phyloP scores from a whole-genome alignment of 2,113 vertebrate genomes.

The Poecile atricapillus region DNA sequence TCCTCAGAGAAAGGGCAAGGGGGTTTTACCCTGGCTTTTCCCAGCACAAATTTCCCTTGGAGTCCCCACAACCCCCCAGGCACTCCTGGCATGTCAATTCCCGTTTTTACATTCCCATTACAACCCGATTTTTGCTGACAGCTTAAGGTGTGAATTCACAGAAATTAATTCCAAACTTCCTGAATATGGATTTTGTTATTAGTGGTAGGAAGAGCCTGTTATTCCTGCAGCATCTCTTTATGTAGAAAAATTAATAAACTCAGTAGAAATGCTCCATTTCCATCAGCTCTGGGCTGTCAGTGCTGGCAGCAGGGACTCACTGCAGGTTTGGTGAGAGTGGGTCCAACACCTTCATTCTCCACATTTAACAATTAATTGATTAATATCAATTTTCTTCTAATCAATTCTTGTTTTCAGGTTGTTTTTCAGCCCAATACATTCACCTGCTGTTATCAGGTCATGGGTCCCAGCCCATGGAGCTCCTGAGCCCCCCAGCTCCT shows the following conservation, averaged over 20 bases:
- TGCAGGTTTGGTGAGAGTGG: neutral
- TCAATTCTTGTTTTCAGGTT: neutral
- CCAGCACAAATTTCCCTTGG: neutral
- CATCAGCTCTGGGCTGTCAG: neutral
- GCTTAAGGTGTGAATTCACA: neutral
- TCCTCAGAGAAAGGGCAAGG: neutral
- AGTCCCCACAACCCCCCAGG: rapidly evolving
- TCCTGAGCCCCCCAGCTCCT: neutral
- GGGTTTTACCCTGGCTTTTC: neutral
- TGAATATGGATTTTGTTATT: neutral
- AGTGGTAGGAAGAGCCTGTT: neutral
- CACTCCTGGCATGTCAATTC: neutral
- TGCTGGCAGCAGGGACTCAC: neutral
- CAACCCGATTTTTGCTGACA: neutral
- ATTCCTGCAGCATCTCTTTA: neutral
- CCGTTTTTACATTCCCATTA: neutral
- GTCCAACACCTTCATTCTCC: neutral
- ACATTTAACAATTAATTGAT: neutral
- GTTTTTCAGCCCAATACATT: rapidly evolving
- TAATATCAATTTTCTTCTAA: neutral
- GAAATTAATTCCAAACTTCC: neutral
- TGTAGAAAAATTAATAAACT: neutral
- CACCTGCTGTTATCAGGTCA: neutral
- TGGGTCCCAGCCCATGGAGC: neutral
- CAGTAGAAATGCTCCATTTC: neutral